A percentile compares a stretch with the other conserved stretches of the same genome.
Conservation (phyloP, 2,888 invertebrate genomes). For the Microplitis manilae region DNA sequence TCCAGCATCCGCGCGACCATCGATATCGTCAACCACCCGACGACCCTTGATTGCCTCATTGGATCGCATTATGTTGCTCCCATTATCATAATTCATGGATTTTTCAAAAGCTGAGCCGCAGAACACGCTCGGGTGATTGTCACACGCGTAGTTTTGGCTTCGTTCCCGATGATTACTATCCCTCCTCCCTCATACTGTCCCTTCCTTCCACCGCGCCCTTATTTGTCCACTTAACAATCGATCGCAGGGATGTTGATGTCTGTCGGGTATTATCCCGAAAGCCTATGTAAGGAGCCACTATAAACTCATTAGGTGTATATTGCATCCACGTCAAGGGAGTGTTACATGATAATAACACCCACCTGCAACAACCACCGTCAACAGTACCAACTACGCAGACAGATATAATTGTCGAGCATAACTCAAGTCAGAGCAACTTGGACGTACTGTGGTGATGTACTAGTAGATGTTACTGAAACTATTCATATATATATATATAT, state of each 20-base stretch:
- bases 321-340: slow-evolving; percentile 45
- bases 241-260: not conserved
- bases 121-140: slow-evolving; percentile 52
- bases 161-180: slow-evolving; percentile 1
- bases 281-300: not conserved
- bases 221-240: slow-evolving; percentile 1
- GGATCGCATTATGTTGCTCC: slow-evolving; percentile 70
- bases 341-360: slow-evolving; percentile 69
- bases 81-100: slow-evolving; percentile 71
- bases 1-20: slow-evolving; percentile 52
- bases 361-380: slow-evolving; percentile 45
- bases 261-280: not conserved
- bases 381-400: slow-evolving; percentile 56
- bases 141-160: slow-evolving; percentile 37
- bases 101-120: slow-evolving; percentile 63
- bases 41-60: slow-evolving; percentile 71
- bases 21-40: slow-evolving; percentile 63
- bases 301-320: not conserved
- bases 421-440: slow-evolving; percentile 66
- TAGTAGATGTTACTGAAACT: slow-evolving; percentile 31
- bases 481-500: slow-evolving; percentile 15
- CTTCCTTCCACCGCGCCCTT: not conserved
- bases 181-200: not conserved
- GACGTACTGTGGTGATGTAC: slow-evolving; percentile 62
- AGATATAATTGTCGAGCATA: slow-evolving; percentile 70